A percentile compares a stretch with the other conserved stretches of the same genome.
phyloP scores from a whole-genome alignment of 64 coral and sea anemone species.

The Pocillopora damicornis region DNA sequence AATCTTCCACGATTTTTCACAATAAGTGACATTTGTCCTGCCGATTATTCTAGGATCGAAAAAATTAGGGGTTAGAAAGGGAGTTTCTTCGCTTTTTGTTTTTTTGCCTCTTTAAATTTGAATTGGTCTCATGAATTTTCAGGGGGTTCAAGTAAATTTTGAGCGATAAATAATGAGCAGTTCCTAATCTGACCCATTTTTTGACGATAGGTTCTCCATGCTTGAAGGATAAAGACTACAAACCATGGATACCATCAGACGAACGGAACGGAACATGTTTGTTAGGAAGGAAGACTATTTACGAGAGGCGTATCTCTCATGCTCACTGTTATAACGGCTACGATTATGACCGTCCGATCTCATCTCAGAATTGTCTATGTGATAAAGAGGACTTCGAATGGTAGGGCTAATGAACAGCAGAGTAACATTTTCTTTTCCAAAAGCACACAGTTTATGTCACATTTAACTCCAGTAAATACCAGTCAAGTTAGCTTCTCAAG shows the following conservation, averaged over 20 bases:
- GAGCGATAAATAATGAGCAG: too few species aligned
- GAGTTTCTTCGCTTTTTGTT: too few species aligned
- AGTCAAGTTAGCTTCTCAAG: too few species aligned
- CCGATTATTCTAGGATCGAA: too few species aligned
- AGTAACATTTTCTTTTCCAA: background rate
- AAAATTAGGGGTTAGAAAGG: too few species aligned
- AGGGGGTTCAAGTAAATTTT: too few species aligned
- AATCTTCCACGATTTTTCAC: too few species aligned
- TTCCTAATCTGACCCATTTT: background rate
- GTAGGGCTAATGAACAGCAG: constrained; percentile 11
- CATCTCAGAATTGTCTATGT: constrained; percentile 52
- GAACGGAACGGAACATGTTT: constrained; percentile 73
- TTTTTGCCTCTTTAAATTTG: too few species aligned
- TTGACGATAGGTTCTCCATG: constrained; percentile 60
- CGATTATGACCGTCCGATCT: constrained; percentile 77
- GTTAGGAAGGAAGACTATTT: constrained; percentile 61
- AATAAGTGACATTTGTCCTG: too few species aligned
- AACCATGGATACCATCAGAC: constrained; percentile 77
- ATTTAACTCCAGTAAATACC: too few species aligned
- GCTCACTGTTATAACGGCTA: constrained; percentile 90
- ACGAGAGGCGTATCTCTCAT: constrained; percentile 78
- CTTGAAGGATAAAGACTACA: constrained; percentile 58
- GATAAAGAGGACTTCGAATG: constrained; percentile 92
- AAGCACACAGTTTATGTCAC: background rate
- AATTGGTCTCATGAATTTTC: too few species aligned